Conservation (phyloP, 2,113 vertebrate species). For the Petrocephalus microphthalmus region DNA sequence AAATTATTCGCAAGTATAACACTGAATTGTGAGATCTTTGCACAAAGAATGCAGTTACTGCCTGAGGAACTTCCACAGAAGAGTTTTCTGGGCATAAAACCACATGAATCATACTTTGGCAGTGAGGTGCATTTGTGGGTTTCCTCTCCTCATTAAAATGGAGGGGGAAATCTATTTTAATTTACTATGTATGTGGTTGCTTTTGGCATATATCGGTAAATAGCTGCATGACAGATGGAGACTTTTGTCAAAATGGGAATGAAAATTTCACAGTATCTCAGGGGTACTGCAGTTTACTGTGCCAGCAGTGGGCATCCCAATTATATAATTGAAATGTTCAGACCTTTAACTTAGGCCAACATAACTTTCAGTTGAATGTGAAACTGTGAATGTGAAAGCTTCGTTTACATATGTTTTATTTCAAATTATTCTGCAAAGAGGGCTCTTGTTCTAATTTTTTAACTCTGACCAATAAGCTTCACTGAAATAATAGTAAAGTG, state of each 20-base stretch:
- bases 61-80: background rate
- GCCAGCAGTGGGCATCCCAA: background rate
- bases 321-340: background rate
- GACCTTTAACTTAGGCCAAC: background rate
- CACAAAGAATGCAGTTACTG: background rate
- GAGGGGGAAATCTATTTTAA: background rate
- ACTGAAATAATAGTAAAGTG: background rate
- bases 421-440: background rate
- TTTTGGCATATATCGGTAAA: slow-evolving; percentile 4
- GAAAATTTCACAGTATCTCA: background rate
- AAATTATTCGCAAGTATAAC: background rate
- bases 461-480: background rate
- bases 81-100: background rate
- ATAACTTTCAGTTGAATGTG: no score
- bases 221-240: background rate
- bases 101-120: background rate
- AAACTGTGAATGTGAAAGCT: background rate
- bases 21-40: background rate
- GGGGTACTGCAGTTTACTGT: background rate
- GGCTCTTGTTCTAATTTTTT: background rate
- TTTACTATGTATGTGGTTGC: slow-evolving; percentile 17
- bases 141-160: background rate
- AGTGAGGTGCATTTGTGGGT: background rate
- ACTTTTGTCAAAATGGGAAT: background rate
- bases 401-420: background rate